Evolutionary conservation across 2,113 vertebrate genomes (phyloP), one percentile per base, ranked within the genome.

Genomic region (Cygnus atratus): DNA sequence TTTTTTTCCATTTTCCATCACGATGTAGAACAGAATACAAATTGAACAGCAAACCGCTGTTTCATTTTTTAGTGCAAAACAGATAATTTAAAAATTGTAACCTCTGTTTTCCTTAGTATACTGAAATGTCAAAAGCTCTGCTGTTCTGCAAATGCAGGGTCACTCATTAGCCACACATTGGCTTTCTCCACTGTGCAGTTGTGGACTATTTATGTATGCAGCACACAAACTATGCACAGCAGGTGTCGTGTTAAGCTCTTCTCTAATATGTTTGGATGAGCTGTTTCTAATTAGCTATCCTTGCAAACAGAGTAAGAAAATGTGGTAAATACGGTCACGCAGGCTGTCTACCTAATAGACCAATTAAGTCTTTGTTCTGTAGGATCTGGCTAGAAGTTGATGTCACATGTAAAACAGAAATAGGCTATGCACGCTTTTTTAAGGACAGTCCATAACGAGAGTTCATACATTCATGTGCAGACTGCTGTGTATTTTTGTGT

Each of bases 211-310:
- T 92, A 17, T 78, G n/a, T 29, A 78, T 78, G 87, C 91, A 84
- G 77, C 70, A 66, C 74, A 76, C 91, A 70, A 76, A 65, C 39
- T 15, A 63, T 13, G 25, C 93, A 82, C 88, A 95, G 94, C 84
- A 87, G 84, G 88, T 78, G 80, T 88, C 2, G 0, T 85, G 77
- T 92, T 84, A 78, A 84, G 44, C 74, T 84, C 71, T 72, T 91
- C 87, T 88, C 54, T 78, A 66, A 25, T 63, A 25, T 15, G 70
- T 84, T 96, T 82, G 73, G 91, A 95, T 92, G 92, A 72, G 48
- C 57, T 87, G 73, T 57, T 93, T 95, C 95, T 92, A 89, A 92
- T 95, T 93, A 95, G 77, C 44, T 95, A 78, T 62, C 77, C 77
- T 92, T 87, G 70, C 70, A 90, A 90, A 86, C 26, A 75, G 52